Base-by-base conservation (phyloP, 1,140 invertebrate species). In the Portunus trituberculatus region DNA sequence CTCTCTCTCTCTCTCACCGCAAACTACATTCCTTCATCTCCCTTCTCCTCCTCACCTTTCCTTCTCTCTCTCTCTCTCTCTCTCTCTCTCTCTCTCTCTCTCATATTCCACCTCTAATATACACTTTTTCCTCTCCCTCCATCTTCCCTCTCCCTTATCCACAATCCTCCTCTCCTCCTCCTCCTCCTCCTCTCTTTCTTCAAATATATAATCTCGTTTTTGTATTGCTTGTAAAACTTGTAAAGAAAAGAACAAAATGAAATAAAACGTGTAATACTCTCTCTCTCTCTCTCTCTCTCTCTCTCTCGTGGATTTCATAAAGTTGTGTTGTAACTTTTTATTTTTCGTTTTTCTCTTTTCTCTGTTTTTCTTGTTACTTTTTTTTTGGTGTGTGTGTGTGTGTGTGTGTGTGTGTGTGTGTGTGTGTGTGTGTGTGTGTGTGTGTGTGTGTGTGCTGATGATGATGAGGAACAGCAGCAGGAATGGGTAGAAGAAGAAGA, bases 11-110 rank as follows among this genome's bases (percentile, higher is more conserved):
- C 83, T 31, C 83, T 20, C 20, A 32, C 31, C 31, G 4, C 31
- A 32, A 88, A 88, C 86, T 28, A 45, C 31, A 31, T 88, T 28
- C 86, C 86, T 14, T 88, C 67, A 28, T 88, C 29, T 88, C n/a
- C 45, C 14, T 87, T n/a, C 31, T 28, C 45, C 86, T 87, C 31
- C 45, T 46, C 45, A 32, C 52, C 52, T 59, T 20, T 59, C 52
- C 32, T n/a, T 86, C 83, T 16, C 83, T 86, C 83, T n/a, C 83
- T 86, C 83, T 16, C 28, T 86, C 83, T 29, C 83, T 76, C 67
- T 86, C 83, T 16, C 83, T 86, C 83, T n/a, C 83, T 86, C 83
- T 16, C 28, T 86, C 83, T 29, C 83, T 76, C 28, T n/a, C 83
- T 86, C 83, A 59, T 59, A 59, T 59, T 59, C 52, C 52, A 59